Evolutionary conservation across 2,113 vertebrate species (phyloP).

Genomic region (Perca fluviatilis): DNA sequence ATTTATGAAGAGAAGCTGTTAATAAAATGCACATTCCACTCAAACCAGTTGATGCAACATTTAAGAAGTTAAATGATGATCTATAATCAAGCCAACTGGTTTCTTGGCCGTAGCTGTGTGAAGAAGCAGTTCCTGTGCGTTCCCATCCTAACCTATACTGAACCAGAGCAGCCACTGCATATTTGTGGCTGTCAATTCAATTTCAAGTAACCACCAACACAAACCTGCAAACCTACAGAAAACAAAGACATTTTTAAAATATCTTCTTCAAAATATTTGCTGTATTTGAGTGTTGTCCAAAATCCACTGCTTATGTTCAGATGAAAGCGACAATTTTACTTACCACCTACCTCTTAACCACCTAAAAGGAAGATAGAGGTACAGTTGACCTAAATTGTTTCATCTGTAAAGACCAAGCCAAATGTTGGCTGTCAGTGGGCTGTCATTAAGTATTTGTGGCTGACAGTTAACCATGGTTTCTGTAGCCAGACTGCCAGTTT

Average conservation of each 20-base stretch:
- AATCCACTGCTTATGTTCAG: constrained; percentile 11
- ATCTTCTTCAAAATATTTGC: constrained; percentile 19
- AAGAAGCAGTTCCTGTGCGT: constrained; percentile 30
- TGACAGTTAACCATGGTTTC: constrained; percentile 5
- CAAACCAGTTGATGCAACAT: constrained; percentile 27
- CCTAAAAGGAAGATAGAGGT: not conserved
- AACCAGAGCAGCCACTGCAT: constrained; percentile 54
- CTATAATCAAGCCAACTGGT: constrained; percentile 12
- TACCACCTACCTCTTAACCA: not conserved
- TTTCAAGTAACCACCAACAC: constrained; percentile 50
- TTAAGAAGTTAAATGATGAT: constrained; percentile 20
- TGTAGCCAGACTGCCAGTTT: not conserved
- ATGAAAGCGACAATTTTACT: constrained; percentile 24
- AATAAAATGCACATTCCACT: constrained; percentile 48
- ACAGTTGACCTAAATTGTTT: constrained; percentile 4
- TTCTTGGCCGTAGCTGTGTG: constrained; percentile 24
- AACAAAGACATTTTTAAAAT: constrained; percentile 41
- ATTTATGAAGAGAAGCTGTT: constrained; percentile 20
- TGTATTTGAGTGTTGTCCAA: constrained; percentile 30
- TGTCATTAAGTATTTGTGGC: constrained; percentile 6
- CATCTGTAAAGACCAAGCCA: not conserved
- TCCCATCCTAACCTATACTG: constrained; percentile 31
- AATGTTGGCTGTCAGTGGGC: not conserved
- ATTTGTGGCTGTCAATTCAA: constrained; percentile 54
- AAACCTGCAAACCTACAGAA: constrained; percentile 42